phyloP scores from a whole-genome alignment of 1,140 invertebrate species.

The Brachionus plicatilis region DNA sequence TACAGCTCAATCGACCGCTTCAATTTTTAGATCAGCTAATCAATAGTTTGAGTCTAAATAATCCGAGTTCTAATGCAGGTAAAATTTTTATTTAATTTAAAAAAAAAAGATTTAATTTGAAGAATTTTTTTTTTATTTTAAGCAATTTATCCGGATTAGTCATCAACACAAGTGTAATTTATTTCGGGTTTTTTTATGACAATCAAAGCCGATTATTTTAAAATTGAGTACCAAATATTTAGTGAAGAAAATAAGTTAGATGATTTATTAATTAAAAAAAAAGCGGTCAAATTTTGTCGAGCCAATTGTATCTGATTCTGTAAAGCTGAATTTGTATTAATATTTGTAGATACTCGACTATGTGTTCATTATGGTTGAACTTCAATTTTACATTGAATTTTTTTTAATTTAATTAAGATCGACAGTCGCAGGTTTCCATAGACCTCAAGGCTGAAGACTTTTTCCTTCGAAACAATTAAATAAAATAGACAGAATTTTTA shows the following conservation, averaged over 20 bases:
- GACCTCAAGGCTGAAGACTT: background rate
- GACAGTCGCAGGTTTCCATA: background rate
- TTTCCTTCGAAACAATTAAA: background rate
- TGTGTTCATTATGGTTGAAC: background rate
- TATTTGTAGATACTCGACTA: background rate
- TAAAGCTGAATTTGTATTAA: background rate
- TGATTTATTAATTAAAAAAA: background rate
- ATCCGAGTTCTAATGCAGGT: constrained; percentile 12
- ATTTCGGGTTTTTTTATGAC: background rate
- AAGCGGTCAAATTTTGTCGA: background rate
- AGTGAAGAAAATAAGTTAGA: background rate
- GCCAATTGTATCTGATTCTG: background rate
- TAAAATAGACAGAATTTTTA: background rate
- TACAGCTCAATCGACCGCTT: constrained; percentile 93
- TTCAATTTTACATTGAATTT: background rate
- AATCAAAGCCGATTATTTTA: background rate
- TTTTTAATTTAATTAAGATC: background rate
- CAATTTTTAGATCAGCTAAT: constrained; percentile 79
- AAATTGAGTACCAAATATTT: background rate
- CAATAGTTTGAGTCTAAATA: constrained; percentile 31
- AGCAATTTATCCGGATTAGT: constrained; percentile 8
- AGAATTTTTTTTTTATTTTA: background rate
- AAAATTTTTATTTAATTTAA: background rate
- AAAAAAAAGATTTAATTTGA: background rate
- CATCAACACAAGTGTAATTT: background rate